Percentiles rank a stretch among this genome's conserved stretches.
Conservation (phyloP, 2,797 vertebrate genomes). For the Sylvia borin region DNA sequence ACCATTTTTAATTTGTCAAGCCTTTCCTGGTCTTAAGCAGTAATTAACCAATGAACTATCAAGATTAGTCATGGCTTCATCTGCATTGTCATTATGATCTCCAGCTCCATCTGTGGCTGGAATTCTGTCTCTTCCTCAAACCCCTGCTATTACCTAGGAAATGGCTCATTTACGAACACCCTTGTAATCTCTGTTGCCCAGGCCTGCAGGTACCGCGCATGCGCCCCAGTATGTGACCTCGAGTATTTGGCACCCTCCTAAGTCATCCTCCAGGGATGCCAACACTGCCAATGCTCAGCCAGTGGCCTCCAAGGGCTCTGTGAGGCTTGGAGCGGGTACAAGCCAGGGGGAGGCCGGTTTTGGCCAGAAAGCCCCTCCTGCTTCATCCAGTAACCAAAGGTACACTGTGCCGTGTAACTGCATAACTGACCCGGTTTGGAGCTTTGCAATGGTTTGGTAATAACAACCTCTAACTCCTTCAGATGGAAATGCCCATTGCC, state of each 20-base stretch:
- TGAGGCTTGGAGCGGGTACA: slow-evolving; percentile 63
- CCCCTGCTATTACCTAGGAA: neutral
- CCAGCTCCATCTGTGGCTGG: neutral
- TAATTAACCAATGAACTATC: neutral
- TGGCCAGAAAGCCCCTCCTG: slow-evolving; percentile 65
- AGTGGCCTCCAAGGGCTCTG: slow-evolving; percentile 61
- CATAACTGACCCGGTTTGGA: slow-evolving; percentile 63
- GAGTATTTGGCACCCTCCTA: slow-evolving; percentile 69
- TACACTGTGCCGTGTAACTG: slow-evolving; percentile 60
- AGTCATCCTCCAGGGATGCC: slow-evolving; percentile 45
- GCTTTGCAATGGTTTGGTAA: slow-evolving; percentile 66
- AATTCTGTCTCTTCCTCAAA: neutral
- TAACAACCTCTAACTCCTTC: slow-evolving; percentile 67
- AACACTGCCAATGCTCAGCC: slow-evolving; percentile 58
- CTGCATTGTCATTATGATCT: neutral
- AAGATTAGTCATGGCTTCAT: neutral
- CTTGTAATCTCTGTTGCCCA: slow-evolving; percentile 73
- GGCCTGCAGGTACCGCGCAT: slow-evolving; percentile 49
- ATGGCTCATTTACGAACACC: neutral
- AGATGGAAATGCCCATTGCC: neutral
- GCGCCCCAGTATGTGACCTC: slow-evolving; percentile 59
- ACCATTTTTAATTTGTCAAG: neutral
- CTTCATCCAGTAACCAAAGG: slow-evolving; percentile 70
- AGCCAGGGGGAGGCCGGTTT: slow-evolving; percentile 63
- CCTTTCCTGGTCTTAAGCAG: neutral